Evolutionary conservation across 1,140 invertebrate genomes (phyloP), one percentile per base, ranked within the genome.

Genomic region (Meloidogyne floridensis): DNA sequence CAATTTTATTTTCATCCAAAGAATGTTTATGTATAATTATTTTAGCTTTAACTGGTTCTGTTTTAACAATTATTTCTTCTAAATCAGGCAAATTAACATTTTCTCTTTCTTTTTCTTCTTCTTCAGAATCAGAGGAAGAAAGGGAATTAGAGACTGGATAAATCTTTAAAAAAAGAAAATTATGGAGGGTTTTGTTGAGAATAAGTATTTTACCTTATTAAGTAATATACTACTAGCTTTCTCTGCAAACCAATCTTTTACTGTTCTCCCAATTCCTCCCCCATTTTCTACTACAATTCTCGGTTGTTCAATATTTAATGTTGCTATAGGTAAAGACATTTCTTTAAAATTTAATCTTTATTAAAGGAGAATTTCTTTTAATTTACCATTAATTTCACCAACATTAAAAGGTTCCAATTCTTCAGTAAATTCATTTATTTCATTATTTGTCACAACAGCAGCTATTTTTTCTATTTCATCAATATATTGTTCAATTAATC

Each of bases 391-490:
- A 82, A 88, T 90, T 65, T 81, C 86, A 32, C 32, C 32, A 70
- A 89, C 77, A 76, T 88, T 86, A 69, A 89, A 83, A 18, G 87
- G 88, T n/a, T 77, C 86, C 18, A 86, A 81, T 47, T 81, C 83
- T 77, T 89, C 87, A 18, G 77, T 54, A 51, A 69, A 54, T 7
- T 87, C 84, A 15, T 75, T 80, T n/a, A 79, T 80, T 51, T 89
- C 82, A 20, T 72, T 13, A 53, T 83, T 81, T 6, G 73, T 78
- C 6, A 90, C 88, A 32, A 86, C 81, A 5, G 75, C 65, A 59
- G 87, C 87, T 82, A 89, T 90, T 75, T 90, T 90, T 72, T 90
- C 87, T 0, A 89, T 84, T 77, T 89, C 87, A 11, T 87, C 82
- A 32, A 89, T 87, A 71, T 90, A 89, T 59, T 90, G 82, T 74